Percentiles rank a stretch among this genome's conserved stretches.
phyloP scores from a whole-genome alignment of 2,113 vertebrate species.

The Gobiocypris rarus region DNA sequence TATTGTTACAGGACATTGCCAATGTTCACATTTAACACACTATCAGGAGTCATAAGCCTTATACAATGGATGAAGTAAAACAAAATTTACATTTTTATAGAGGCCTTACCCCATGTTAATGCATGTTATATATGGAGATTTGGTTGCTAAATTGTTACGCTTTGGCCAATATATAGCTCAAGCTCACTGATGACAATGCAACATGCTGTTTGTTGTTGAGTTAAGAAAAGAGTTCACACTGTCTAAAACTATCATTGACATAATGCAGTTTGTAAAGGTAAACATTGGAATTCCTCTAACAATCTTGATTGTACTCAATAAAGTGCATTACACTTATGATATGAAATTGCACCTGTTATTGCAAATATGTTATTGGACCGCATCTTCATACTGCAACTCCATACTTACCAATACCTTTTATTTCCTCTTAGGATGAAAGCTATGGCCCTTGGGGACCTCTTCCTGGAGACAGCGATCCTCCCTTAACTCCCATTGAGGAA shows the following conservation, averaged over 20 bases:
- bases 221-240: not conserved
- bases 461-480: slow-evolving; percentile 66
- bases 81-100: too few relatives aligned
- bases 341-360: not conserved
- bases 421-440: slow-evolving; percentile 57
- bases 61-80: too few relatives aligned
- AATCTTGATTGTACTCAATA: not conserved
- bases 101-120: not conserved
- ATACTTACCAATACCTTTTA: not conserved
- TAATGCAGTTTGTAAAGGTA: too few relatives aligned
- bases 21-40: not conserved
- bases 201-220: not conserved
- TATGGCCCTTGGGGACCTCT: slow-evolving; percentile 50
- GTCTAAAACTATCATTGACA: not conserved
- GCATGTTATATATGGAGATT: not conserved
- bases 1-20: not conserved
- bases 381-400: not conserved
- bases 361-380: not conserved
- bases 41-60: not conserved
- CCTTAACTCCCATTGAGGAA: slow-evolving; percentile 69
- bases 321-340: not conserved
- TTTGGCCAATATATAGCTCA: not conserved
- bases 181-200: not conserved
- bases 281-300: not conserved
- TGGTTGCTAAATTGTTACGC: not conserved